Conservation (phyloP, 2,797 vertebrate species). For the Silurus lanzhouensis region DNA sequence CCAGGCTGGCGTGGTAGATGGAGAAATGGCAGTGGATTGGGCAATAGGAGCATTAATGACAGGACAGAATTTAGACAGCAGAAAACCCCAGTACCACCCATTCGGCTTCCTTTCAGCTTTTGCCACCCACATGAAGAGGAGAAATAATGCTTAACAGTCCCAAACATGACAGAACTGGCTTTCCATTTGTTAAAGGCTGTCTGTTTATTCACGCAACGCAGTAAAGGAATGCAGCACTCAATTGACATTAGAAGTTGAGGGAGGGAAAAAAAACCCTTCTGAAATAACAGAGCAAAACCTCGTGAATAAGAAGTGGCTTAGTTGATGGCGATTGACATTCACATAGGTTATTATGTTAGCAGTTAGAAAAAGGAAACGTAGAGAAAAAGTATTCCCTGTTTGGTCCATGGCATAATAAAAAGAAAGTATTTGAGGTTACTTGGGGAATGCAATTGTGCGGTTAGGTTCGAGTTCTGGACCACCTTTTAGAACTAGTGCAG, state of each 20-base stretch:
- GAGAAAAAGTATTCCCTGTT: not conserved
- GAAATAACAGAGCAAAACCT: slow-evolving; percentile 32
- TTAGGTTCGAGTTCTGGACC: slow-evolving; percentile 3
- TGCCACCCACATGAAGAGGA: slow-evolving; percentile 44
- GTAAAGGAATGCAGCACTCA: slow-evolving; percentile 25
- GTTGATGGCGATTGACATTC: slow-evolving; percentile 12
- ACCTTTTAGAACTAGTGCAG: not conserved
- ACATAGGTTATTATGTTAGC: not conserved
- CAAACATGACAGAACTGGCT: slow-evolving; percentile 28
- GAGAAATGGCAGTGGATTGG: slow-evolving; percentile 19
- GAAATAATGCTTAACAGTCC: slow-evolving; percentile 30
- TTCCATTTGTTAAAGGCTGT: slow-evolving; percentile 23
- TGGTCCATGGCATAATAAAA: not conserved
- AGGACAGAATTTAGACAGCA: slow-evolving; percentile 20
- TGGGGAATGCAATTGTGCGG: not conserved
- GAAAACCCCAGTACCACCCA: slow-evolving; percentile 6
- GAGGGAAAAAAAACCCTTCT: not conserved
- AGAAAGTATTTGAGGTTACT: not conserved
- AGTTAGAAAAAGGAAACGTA: not conserved
- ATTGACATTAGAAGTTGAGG: not conserved
- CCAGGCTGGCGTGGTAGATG: slow-evolving; percentile 42
- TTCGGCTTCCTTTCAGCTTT: slow-evolving; percentile 11
- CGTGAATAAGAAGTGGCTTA: not conserved
- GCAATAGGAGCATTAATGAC: slow-evolving; percentile 41
- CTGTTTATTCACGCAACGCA: slow-evolving; percentile 38